Conservation (phyloP, 2,797 vertebrate genomes). For the Pipistrellus pipistrellus region DNA sequence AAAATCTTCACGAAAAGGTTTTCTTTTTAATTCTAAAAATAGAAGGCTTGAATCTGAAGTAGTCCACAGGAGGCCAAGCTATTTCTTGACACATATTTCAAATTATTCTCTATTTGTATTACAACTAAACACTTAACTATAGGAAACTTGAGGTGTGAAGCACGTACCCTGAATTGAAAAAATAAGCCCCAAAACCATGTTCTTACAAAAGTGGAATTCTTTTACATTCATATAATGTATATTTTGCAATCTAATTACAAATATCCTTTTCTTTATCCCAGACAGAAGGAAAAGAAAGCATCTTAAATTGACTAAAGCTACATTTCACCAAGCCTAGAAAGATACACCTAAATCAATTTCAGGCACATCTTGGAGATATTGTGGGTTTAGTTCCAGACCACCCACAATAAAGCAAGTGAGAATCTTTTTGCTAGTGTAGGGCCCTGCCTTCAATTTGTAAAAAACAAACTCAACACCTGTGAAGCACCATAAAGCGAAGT, state of each 20-base stretch:
- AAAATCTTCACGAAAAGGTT: conserved; percentile 21
- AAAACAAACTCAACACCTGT: background rate
- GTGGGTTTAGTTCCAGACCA: background rate
- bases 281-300: background rate
- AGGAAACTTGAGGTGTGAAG: background rate
- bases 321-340: background rate
- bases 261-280: background rate
- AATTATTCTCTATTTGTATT: conserved; percentile 11
- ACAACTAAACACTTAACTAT: background rate
- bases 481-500: background rate
- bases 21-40: background rate
- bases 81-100: background rate
- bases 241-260: background rate
- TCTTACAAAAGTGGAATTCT: background rate
- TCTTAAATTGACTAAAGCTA: background rate
- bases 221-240: background rate
- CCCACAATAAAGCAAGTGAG: too few species aligned
- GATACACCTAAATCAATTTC: background rate
- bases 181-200: background rate
- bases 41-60: background rate
- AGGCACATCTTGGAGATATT: background rate
- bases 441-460: background rate
- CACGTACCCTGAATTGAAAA: background rate
- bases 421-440: background rate
- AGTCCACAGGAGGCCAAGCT: background rate